Evolutionary conservation across 2,113 vertebrate genomes (phyloP).

Genomic region (Malurus alboscapulatus): DNA sequence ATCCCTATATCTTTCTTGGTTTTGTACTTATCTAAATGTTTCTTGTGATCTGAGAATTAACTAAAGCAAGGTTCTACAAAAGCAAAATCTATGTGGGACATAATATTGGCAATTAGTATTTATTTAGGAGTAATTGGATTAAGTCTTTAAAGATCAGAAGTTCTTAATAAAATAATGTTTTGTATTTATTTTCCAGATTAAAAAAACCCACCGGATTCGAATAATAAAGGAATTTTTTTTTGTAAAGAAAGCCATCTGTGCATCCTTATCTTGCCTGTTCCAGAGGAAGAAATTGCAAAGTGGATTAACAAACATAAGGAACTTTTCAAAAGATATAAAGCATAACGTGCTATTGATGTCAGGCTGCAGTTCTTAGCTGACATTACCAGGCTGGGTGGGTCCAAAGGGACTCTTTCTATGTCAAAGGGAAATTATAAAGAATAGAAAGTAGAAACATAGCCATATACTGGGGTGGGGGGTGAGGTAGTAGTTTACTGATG

Average conservation of each 20-base stretch:
- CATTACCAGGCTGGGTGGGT: background rate
- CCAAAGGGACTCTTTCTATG: background rate
- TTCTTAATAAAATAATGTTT: background rate
- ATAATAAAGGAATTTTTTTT: background rate
- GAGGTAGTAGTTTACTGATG: background rate
- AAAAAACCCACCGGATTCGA: background rate
- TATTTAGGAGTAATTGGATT: background rate
- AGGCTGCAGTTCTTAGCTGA: background rate
- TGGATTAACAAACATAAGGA: constrained; percentile 32
- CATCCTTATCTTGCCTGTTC: constrained; percentile 5
- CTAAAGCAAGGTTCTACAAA: background rate
- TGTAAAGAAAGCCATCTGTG: background rate
- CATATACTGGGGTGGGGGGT: background rate
- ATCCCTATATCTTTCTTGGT: background rate
- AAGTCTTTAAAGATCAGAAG: background rate
- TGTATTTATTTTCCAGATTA: constrained; percentile 7
- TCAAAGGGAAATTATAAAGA: background rate
- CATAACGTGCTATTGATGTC: background rate
- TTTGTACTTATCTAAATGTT: background rate
- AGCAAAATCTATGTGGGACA: background rate
- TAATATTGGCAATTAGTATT: background rate
- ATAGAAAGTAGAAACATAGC: background rate
- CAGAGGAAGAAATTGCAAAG: constrained; percentile 17
- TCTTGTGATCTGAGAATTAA: background rate
- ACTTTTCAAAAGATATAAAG: background rate